phyloP scores from a whole-genome alignment of 2,797 vertebrate genomes.

The Falco peregrinus region DNA sequence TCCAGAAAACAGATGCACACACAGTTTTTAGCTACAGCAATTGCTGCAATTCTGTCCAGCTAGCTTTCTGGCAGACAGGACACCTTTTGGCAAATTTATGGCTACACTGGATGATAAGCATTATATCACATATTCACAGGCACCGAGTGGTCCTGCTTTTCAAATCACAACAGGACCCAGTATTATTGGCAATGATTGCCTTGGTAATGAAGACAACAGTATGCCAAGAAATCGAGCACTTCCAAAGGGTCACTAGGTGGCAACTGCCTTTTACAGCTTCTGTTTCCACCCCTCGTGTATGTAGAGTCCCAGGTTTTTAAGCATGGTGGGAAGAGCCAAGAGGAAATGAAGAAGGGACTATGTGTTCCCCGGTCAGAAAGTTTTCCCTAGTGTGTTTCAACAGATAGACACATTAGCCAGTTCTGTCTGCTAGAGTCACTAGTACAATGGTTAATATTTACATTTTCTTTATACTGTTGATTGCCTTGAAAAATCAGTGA shows the following conservation, averaged over 20 bases:
- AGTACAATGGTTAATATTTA: not conserved
- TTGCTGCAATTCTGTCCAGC: not conserved
- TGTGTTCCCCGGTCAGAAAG: not conserved
- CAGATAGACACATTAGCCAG: not conserved
- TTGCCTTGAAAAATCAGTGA: not conserved
- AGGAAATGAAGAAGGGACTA: not conserved
- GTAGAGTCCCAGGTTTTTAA: not conserved
- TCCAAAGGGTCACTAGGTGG: not conserved
- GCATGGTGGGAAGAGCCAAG: not conserved
- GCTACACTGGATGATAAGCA: not conserved
- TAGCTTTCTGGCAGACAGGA: not conserved
- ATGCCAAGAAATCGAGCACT: not conserved
- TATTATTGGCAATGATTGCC: not conserved
- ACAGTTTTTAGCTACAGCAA: not conserved
- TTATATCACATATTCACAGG: not conserved
- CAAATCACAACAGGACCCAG: not conserved
- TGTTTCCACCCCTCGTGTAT: not conserved
- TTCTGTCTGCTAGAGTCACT: not conserved
- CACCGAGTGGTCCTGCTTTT: not conserved
- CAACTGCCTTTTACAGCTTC: not conserved
- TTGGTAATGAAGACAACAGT: not conserved
- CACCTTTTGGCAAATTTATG: not conserved
- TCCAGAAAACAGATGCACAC: not conserved
- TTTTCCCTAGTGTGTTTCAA: not conserved
- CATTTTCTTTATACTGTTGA: not conserved